These are phyloP conservation scores for Sisor rabdophorus DNA, from an alignment of 2,113 vertebrate genomes.

Conservation along the genomic window DNA sequence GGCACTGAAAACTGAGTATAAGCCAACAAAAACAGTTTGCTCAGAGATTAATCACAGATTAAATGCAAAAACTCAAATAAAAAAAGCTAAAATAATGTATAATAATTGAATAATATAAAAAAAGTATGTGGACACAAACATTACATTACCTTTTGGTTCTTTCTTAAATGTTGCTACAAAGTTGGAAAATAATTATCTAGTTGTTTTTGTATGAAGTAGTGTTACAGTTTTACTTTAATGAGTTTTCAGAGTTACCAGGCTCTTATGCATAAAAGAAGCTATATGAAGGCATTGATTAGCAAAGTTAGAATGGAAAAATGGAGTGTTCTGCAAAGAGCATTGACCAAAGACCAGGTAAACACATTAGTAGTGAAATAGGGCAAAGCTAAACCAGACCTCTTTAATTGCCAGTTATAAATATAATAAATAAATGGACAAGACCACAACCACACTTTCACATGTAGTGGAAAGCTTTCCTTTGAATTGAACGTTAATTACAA, in stretches of 20 bases:
- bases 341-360: neutral
- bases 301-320: neutral
- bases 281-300: neutral
- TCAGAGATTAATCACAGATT: neutral
- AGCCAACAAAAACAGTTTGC: neutral
- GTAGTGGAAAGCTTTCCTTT: neutral
- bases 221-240: too few species aligned
- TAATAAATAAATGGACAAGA: neutral
- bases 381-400: neutral
- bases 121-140: neutral
- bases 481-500: neutral
- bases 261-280: neutral
- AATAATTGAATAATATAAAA: too few species aligned
- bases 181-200: neutral
- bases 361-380: neutral
- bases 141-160: neutral
- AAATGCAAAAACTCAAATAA: too few species aligned
- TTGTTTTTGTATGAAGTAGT: neutral
- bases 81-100: too few species aligned
- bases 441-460: neutral
- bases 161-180: conserved; percentile 1
- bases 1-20: neutral
- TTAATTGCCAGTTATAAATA: too few species aligned
- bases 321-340: neutral
- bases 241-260: too few species aligned